Conservation (phyloP, 2,888 invertebrate genomes). For the Mellilla xanthometata region DNA sequence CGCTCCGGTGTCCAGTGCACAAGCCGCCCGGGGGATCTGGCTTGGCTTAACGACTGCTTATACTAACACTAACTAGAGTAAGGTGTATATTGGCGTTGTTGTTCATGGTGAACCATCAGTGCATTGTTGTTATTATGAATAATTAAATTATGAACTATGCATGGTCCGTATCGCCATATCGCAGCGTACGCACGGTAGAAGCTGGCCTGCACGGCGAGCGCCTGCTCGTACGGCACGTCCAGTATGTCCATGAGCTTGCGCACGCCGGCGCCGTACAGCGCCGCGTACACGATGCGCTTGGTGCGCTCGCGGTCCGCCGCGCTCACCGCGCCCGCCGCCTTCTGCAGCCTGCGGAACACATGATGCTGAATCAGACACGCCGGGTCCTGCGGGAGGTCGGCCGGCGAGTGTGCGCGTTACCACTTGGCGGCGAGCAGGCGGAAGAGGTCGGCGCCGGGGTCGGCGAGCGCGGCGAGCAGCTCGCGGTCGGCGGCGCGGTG, state of each 20-base stretch:
- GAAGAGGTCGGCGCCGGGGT: conserved; percentile 63
- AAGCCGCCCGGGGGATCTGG: no score
- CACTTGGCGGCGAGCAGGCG: conserved; percentile 61
- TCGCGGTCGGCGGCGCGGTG: conserved; percentile 56
- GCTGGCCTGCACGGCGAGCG: conserved; percentile 52
- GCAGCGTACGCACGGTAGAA: conserved; percentile 65
- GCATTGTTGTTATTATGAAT: no score
- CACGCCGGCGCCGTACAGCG: conserved; percentile 75
- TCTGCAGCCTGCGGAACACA: conserved; percentile 15
- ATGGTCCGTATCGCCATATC: no score
- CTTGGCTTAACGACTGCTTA: no score
- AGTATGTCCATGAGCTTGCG: conserved; percentile 66
- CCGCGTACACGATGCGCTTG: conserved; percentile 76
- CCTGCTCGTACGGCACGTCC: conserved; percentile 49
- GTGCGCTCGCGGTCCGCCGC: conserved; percentile 68
- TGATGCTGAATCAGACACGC: no score
- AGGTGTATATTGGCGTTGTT: no score
- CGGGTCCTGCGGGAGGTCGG: no score
- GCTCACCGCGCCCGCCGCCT: conserved; percentile 42
- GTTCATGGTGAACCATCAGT: no score
- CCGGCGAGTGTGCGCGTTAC: no score
- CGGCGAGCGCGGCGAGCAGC: conserved; percentile 48
- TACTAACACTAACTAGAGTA: no score
- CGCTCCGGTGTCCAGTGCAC: no score
- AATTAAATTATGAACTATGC: no score